Evolutionary conservation across 2,888 invertebrate species (phyloP).

Genomic region (Clivina fossor): DNA sequence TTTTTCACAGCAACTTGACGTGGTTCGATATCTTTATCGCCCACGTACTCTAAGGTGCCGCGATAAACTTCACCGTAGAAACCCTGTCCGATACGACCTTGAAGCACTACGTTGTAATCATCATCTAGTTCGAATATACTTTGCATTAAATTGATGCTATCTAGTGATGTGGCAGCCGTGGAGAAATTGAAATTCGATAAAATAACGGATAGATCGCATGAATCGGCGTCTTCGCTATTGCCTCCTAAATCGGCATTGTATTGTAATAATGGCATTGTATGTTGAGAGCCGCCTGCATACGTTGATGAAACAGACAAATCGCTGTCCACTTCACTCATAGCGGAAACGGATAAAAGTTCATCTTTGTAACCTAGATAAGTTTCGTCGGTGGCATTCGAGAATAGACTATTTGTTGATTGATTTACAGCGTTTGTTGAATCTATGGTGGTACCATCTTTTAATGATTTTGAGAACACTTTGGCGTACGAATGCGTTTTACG

Average conservation of each 20-base stretch:
- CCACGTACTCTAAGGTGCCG: conserved; percentile 67
- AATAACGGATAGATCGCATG: conserved; percentile 50
- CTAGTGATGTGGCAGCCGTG: conserved; percentile 50
- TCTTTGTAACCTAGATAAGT: conserved; percentile 39
- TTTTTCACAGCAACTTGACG: conserved; percentile 70
- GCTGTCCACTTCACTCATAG: conserved; percentile 42
- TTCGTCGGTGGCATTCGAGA: conserved; percentile 47
- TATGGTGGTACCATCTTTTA: conserved; percentile 39
- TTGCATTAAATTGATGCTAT: conserved; percentile 55
- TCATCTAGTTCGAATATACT: conserved; percentile 60
- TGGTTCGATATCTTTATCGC: conserved; percentile 55
- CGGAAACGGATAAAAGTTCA: conserved; percentile 40
- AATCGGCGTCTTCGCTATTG: conserved; percentile 46
- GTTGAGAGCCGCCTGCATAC: conserved; percentile 36
- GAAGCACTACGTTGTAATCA: conserved; percentile 62
- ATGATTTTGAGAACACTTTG: conserved; percentile 51
- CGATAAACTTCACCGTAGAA: conserved; percentile 85
- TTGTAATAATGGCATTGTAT: conserved; percentile 7
- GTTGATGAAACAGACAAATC: conserved; percentile 43
- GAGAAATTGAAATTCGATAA: conserved; percentile 49
- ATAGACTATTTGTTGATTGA: conserved; percentile 48
- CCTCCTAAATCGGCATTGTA: conserved; percentile 40
- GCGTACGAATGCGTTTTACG: conserved; percentile 62
- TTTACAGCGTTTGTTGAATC: conserved; percentile 38
- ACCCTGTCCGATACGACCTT: conserved; percentile 68